Percentiles rank a stretch among this genome's conserved stretches.
These are phyloP conservation scores for Anarrhichthys ocellatus DNA, from an alignment of 2,113 vertebrate species.

Conservation along the genomic window DNA sequence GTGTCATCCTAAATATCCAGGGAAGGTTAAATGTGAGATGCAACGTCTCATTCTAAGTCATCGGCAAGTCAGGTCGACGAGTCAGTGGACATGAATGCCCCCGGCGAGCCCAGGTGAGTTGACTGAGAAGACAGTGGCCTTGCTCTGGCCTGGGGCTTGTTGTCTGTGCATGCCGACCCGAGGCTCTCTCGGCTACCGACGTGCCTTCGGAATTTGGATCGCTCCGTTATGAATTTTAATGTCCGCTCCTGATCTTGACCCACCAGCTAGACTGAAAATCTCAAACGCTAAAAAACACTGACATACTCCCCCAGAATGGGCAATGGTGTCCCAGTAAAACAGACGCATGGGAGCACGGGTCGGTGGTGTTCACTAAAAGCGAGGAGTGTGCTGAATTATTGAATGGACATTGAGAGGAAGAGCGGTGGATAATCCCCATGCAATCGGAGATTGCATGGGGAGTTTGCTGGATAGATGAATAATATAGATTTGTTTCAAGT, in stretches of 20 bases:
- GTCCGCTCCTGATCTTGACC: conserved; percentile 62
- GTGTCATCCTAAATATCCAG: background rate
- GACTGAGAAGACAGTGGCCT: conserved; percentile 27
- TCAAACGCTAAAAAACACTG: conserved; percentile 20
- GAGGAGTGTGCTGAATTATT: conserved; percentile 68
- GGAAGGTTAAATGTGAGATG: conserved; percentile 1
- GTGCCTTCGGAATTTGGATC: conserved; percentile 40
- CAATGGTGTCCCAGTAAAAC: conserved; percentile 33
- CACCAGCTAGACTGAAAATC: conserved; percentile 21
- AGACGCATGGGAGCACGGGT: conserved; percentile 38
- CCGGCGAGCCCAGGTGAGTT: background rate
- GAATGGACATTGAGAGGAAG: conserved; percentile 54
- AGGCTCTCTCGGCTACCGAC: conserved; percentile 22
- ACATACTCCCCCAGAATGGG: conserved; percentile 29
- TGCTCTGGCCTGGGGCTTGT: conserved; percentile 53
- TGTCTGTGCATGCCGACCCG: conserved; percentile 42
- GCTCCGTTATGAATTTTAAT: conserved; percentile 72
- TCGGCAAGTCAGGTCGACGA: background rate
- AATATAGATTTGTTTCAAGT: background rate
- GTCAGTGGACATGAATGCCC: conserved; percentile 22
- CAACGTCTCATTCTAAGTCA: background rate
- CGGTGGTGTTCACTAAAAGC: conserved; percentile 51
- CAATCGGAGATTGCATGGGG: background rate
- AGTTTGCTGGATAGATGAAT: background rate
- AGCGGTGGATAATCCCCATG: conserved; percentile 15